Base-by-base conservation (phyloP, 23 tunicate genomes). In the Ciona savignyi region DNA sequence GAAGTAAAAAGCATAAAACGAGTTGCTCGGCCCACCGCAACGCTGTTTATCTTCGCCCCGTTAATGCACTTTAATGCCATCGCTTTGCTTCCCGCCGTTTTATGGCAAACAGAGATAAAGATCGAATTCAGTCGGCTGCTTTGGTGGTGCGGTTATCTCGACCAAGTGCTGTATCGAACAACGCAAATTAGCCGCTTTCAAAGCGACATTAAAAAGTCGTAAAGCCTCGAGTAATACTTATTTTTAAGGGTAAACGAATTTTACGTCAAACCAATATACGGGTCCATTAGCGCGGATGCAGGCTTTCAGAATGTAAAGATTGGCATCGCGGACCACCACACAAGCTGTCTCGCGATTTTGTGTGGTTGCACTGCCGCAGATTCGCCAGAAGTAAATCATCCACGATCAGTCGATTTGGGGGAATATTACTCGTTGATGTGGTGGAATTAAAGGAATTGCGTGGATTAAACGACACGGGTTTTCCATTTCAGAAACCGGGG, bases 101-200 rank as follows among this genome's bases (percentile, higher is more conserved):
- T 42, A 42, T 15, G 15, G 56, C 56, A 42, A 42, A 42, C 56
- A 42, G 56, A 6, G 56, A 42, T 42, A 42, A 42, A 42, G 56
- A 42, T 42, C 56, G 56, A 42, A 42, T 42, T 42, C 56, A 42
- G 56, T 42, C 56, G 56, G 56, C 56, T 15, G 56, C 56, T 42
- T 42, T 42, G 56, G 56, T 42, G 56, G 11, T 6, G 56, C 9
- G 56, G 15, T 42, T 42, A 42, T 42, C 56, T 42, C 56, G 56
- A 9, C 56, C 11, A 6, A 42, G 56, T 15, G 56, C 56, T 6
- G 15, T 15, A 15, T 15, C 56, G 56, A n/a, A 42, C 56, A 15
- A 15, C 56, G 56, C 56, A 42, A 42, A 42, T 42, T 42, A 42
- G 56, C 11, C 56, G 56, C 56, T 6, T 42, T 42, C 56, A 42